Evolutionary conservation across 2,113 vertebrate genomes (phyloP).

Genomic region (Erpornis zantholeuca): DNA sequence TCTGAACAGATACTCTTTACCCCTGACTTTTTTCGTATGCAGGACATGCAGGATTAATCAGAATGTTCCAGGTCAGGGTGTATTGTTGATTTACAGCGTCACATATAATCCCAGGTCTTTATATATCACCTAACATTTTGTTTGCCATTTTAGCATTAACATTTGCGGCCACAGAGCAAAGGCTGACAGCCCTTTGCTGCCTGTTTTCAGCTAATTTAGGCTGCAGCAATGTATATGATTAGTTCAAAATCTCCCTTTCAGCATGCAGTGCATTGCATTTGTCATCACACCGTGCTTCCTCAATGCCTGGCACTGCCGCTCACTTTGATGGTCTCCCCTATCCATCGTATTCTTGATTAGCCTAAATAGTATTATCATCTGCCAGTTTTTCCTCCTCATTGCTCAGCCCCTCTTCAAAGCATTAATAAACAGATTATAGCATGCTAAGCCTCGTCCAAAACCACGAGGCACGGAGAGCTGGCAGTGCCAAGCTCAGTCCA

Average conservation of each 20-base stretch:
- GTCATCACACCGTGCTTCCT: neutral
- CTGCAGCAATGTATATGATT: neutral
- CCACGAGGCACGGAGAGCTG: neutral
- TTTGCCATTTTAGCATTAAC: conserved; percentile 22
- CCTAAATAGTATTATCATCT: conserved; percentile 28
- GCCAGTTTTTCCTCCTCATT: neutral
- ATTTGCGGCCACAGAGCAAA: neutral
- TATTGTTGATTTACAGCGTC: neutral
- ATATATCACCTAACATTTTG: neutral
- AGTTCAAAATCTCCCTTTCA: conserved; percentile 12
- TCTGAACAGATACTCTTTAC: neutral
- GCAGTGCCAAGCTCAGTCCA: neutral
- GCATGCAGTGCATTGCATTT: neutral
- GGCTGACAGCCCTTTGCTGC: conserved; percentile 5
- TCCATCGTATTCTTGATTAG: conserved; percentile 8
- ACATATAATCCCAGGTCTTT: neutral
- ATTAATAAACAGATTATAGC: conserved; percentile 24
- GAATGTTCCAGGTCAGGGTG: neutral
- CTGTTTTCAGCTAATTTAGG: conserved; percentile 24
- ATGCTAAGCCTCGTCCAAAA: neutral
- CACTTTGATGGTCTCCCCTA: neutral
- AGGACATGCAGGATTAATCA: neutral
- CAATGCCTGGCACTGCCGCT: neutral
- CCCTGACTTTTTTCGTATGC: neutral
- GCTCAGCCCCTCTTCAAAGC: neutral